Evolutionary conservation across 1,140 invertebrate genomes (phyloP), one percentile per base, ranked within the genome.

Genomic region (Pachyrhynchus sulphureomaculatus): DNA sequence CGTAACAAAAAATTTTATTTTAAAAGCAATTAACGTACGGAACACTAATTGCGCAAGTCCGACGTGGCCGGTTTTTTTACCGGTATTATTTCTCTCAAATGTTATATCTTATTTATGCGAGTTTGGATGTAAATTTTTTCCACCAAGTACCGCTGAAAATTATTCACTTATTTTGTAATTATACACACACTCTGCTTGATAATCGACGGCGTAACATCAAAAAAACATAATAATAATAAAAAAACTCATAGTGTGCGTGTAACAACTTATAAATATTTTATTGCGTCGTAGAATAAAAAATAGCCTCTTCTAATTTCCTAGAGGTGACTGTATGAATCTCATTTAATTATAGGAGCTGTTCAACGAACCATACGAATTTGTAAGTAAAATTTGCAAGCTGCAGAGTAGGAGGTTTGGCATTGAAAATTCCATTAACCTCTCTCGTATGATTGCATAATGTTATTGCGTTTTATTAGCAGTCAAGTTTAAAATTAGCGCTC

Each of bases 371-470:
- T 34, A 10, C 34, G 10, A 62, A 54, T 62, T 55, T 62, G 59
- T 52, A 47, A 62, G 49, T 55, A 48, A 62, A 62, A 62, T 55
- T 54, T 55, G 59, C 49, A 54, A 41, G 37, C 49, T 60, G 57
- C 57, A 60, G 42, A 55, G 59, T 54, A 62, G 59, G 59, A 55
- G 59, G 59, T 47, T 49, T 62, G 59, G 59, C 59, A 62, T 62
- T 62, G 59, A 62, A 62, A 55, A 52, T 62, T 54, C 26, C 59
- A 53, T 62, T 62, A 62, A 62, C 54, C 37, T 53, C 58, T 53
- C 58, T 54, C 13, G 24, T 17, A 15, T 59, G 54, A 62, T 65
- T 62, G 52, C 52, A 44, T 62, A 45, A 45, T 59, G 56, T 47
- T 39, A 51, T 56, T 48, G 37, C 47, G 47, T 51, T 59, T 45